Evolutionary conservation across 2,113 vertebrate genomes (phyloP).

Genomic region (Lanius ludovicianus): DNA sequence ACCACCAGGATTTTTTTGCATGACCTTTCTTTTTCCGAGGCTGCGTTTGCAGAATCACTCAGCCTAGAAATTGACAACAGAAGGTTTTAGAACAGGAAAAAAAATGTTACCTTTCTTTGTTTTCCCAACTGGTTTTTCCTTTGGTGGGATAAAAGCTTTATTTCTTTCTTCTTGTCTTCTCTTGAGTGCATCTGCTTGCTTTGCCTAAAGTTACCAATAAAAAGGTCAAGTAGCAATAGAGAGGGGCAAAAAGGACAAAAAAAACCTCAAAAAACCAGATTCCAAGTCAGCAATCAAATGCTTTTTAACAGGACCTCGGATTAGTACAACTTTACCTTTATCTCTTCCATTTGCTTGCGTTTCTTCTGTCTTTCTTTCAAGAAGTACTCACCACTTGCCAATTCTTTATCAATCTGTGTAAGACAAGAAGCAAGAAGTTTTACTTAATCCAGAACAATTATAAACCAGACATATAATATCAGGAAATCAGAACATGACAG

Average conservation of each 20-base stretch:
- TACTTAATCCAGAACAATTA: background rate
- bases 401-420: conserved; percentile 87
- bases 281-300: background rate
- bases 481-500: background rate
- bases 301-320: background rate
- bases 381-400: conserved; percentile 95
- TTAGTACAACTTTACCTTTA: conserved; percentile 80
- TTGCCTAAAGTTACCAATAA: conserved; percentile 76
- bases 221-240: background rate
- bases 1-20: background rate
- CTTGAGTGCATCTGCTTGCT: conserved; percentile 86
- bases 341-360: conserved; percentile 86
- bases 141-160: conserved; percentile 94
- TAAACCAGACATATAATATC: background rate
- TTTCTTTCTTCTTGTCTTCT: conserved; percentile 91
- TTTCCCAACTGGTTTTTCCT: conserved; percentile 86
- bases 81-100: background rate
- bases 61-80: background rate
- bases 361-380: conserved; percentile 89
- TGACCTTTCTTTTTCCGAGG: background rate
- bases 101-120: conserved; percentile 78
- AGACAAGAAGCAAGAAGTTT: background rate
- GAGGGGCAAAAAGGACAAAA: background rate
- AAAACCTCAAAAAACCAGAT: background rate
- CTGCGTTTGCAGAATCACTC: background rate